These are phyloP conservation scores for Empidonax alnorum DNA, from an alignment of 2,113 vertebrate genomes.

Conservation along the genomic window DNA sequence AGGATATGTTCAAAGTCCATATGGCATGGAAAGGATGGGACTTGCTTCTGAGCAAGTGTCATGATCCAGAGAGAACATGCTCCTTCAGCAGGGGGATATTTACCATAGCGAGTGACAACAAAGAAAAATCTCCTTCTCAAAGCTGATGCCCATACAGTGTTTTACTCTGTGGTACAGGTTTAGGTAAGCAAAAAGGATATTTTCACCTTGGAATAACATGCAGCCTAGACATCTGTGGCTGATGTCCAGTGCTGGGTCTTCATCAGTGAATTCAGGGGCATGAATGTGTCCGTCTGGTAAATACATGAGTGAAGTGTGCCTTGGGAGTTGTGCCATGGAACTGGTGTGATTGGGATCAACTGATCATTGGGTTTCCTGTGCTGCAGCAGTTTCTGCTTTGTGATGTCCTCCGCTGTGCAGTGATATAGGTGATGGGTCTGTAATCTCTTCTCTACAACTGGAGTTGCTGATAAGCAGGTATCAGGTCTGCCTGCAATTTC, in stretches of 20 bases:
- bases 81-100: neutral
- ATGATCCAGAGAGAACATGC: neutral
- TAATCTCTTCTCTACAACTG: neutral
- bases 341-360: neutral
- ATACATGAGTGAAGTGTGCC: neutral
- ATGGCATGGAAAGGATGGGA: neutral
- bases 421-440: neutral
- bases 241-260: neutral
- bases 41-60: neutral
- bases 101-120: neutral
- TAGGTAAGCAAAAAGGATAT: neutral
- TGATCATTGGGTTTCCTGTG: neutral
- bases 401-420: neutral
- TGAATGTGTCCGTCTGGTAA: rapidly evolving
- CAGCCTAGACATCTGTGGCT: neutral
- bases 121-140: neutral
- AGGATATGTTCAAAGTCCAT: neutral
- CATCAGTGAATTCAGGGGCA: neutral
- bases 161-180: neutral
- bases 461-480: neutral
- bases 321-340: neutral
- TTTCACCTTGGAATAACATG: neutral
- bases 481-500: neutral
- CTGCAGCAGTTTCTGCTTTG: neutral
- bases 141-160: rapidly evolving